phyloP scores from a whole-genome alignment of 2,113 vertebrate genomes.

The Dromas ardeola region DNA sequence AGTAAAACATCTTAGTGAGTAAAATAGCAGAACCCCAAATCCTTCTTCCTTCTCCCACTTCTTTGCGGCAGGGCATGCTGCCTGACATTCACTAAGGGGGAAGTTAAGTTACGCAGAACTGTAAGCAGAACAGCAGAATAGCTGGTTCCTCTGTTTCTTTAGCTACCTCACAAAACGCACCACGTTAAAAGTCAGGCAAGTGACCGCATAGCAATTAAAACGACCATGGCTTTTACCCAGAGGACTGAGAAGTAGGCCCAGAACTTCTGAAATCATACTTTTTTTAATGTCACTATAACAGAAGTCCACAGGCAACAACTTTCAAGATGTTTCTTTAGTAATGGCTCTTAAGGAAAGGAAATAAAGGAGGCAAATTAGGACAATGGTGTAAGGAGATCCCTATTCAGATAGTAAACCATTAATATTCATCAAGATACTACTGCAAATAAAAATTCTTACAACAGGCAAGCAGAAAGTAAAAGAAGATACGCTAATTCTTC shows the following conservation, averaged over 20 bases:
- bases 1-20: background rate
- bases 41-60: background rate
- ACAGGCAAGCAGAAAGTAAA: background rate
- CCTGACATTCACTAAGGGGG: background rate
- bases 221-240: background rate
- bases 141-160: background rate
- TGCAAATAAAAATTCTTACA: background rate
- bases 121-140: background rate
- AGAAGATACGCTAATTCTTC: background rate
- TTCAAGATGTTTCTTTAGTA: background rate
- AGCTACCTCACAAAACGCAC: background rate
- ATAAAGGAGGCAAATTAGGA: background rate
- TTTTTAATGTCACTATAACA: background rate
- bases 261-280: background rate
- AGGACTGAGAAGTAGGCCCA: background rate
- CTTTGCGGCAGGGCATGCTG: background rate
- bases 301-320: background rate
- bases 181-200: background rate
- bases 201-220: background rate
- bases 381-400: background rate
- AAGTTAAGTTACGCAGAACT: background rate
- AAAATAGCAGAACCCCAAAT: background rate
- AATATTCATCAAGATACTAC: background rate
- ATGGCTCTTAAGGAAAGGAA: background rate
- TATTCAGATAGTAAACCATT: background rate